Evolutionary conservation across 2,113 vertebrate genomes (phyloP).

Genomic region (Eulacestoma nigropectus): DNA sequence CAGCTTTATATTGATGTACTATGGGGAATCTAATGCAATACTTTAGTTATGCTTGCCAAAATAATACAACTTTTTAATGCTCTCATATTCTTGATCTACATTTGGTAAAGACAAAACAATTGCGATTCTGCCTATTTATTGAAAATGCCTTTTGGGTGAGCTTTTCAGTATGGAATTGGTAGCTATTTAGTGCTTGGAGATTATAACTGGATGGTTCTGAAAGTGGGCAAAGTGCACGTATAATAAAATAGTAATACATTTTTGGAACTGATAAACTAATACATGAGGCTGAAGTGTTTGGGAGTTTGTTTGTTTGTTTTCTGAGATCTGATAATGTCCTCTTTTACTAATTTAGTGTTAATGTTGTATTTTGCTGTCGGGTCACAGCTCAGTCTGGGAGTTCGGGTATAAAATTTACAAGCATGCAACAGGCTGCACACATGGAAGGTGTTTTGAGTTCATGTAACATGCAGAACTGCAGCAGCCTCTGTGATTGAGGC

Average conservation of each 20-base stretch:
- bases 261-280: neutral
- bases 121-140: neutral
- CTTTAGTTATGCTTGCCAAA: neutral
- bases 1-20: neutral
- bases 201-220: neutral
- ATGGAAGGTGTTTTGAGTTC: neutral
- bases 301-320: neutral
- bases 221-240: neutral
- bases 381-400: neutral
- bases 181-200: neutral
- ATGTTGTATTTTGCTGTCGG: neutral
- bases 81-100: neutral
- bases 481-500: neutral
- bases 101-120: neutral
- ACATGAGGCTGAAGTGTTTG: neutral
- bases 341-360: neutral
- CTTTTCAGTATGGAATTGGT: neutral
- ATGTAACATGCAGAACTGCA: neutral
- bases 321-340: neutral
- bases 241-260: neutral
- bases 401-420: neutral
- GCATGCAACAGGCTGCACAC: neutral
- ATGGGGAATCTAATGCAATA: neutral
- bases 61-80: neutral
- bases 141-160: neutral